Conservation (phyloP, 2,113 vertebrate genomes). For the Burhinus oedicnemus region DNA sequence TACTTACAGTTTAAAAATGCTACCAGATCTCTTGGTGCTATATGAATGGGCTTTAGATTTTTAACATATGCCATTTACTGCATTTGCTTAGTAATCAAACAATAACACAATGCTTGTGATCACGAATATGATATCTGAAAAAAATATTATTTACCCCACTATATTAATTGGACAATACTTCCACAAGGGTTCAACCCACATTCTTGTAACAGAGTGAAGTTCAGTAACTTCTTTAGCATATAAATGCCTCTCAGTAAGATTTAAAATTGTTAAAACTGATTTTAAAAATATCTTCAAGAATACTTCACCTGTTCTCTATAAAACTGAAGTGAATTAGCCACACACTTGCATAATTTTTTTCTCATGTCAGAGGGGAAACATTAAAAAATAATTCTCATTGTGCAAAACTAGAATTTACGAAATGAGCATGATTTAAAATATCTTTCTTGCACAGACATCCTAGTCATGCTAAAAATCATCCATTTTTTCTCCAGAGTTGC, state of each 20-base stretch:
- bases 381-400: not conserved
- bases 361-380: not conserved
- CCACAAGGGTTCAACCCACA: not conserved
- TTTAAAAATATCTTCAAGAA: not conserved
- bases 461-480: not conserved
- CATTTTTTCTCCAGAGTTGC: not conserved
- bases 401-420: not conserved
- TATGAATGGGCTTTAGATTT: slow-evolving; percentile 80
- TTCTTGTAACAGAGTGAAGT: not conserved
- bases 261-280: not conserved
- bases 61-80: slow-evolving; percentile 59
- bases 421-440: not conserved
- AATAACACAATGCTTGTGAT: slow-evolving; percentile 76
- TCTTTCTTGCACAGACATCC: not conserved
- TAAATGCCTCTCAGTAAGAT: not conserved
- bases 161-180: not conserved
- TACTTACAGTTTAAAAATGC: slow-evolving; percentile 87
- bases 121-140: not conserved
- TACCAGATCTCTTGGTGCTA: slow-evolving; percentile 84
- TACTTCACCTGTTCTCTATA: not conserved
- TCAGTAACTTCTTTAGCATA: not conserved
- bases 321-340: not conserved
- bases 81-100: slow-evolving; percentile 72
- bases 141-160: not conserved
- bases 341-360: not conserved